A percentile compares a stretch with the other conserved stretches of the same genome.
These are phyloP conservation scores for Nettapus auritus DNA, from an alignment of 2,113 vertebrate species.

Conservation along the genomic window DNA sequence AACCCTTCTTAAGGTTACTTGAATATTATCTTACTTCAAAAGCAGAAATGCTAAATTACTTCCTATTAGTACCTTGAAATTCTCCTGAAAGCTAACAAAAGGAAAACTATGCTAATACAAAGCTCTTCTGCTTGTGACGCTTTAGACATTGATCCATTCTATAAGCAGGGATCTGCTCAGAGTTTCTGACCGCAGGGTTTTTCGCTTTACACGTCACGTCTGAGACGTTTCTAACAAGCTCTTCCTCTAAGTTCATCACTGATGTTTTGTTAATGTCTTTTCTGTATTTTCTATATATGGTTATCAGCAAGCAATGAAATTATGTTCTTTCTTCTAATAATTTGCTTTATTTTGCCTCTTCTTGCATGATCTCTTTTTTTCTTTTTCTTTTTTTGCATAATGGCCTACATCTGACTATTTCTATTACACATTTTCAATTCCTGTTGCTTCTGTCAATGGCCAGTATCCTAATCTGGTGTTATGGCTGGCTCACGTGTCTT, in stretches of 20 bases:
- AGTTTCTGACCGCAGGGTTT: not conserved
- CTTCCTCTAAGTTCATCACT: not conserved
- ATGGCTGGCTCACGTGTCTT: not conserved
- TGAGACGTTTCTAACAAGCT: not conserved
- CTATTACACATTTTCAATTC: not conserved
- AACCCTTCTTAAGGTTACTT: not conserved
- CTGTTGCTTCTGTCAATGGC: not conserved
- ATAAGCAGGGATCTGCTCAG: not conserved
- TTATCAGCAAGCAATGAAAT: not conserved
- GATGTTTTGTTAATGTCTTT: not conserved
- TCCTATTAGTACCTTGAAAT: not conserved
- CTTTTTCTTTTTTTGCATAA: not conserved
- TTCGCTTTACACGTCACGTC: not conserved
- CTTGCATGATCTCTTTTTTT: not conserved
- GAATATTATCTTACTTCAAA: not conserved
- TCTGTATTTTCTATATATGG: not conserved
- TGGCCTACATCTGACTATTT: not conserved
- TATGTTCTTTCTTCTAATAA: not conserved
- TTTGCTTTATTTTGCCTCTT: not conserved
- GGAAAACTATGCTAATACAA: not conserved
- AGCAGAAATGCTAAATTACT: not conserved
- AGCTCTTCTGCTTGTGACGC: not conserved
- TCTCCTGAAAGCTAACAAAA: not conserved
- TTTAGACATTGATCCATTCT: not conserved
- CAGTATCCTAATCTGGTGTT: not conserved